Evolutionary conservation across 2,113 vertebrate species (phyloP).

Genomic region (Leiothrix lutea): DNA sequence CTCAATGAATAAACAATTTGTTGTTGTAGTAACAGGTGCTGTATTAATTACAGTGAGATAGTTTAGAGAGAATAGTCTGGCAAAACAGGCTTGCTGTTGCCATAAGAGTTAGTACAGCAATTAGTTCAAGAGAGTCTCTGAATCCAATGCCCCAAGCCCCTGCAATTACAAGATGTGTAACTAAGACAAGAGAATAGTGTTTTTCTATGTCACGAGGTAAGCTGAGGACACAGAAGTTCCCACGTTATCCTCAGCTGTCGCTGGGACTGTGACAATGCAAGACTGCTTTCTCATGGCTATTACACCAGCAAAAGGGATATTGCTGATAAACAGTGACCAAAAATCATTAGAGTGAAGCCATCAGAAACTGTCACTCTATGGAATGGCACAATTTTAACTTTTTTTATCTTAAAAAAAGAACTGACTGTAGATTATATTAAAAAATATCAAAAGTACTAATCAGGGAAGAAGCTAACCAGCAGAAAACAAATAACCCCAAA

Average conservation of each 20-base stretch:
- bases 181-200: neutral
- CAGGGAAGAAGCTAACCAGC: neutral
- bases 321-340: neutral
- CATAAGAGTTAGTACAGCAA: neutral
- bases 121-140: neutral
- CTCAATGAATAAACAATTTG: neutral
- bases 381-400: neutral
- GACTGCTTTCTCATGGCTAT: neutral
- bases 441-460: neutral
- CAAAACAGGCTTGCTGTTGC: neutral
- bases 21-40: neutral
- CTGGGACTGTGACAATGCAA: neutral
- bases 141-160: neutral
- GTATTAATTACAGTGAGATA: neutral
- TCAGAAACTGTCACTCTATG: neutral
- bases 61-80: neutral
- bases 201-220: neutral
- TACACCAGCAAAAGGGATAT: neutral
- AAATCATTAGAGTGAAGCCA: neutral
- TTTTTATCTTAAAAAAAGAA: neutral
- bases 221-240: neutral
- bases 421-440: neutral
- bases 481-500: neutral
- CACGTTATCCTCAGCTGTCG: neutral
- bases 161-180: neutral